Evolutionary conservation across 2,113 vertebrate species (phyloP).

Genomic region (Melanostigma gelatinosum): DNA sequence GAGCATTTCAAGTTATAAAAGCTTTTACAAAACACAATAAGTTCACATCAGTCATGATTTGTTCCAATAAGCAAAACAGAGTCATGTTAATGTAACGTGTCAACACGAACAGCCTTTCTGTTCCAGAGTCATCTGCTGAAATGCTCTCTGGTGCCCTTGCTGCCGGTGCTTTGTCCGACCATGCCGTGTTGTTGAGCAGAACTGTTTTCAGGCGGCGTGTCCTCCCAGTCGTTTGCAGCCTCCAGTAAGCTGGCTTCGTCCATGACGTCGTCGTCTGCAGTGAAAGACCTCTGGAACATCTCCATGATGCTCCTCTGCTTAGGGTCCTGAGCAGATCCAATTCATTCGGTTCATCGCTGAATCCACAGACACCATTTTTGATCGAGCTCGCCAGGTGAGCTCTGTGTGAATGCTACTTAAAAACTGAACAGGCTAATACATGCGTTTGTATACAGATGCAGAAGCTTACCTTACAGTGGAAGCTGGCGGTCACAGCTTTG

Average conservation of each 20-base stretch:
- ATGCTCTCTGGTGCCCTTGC: conserved; percentile 71
- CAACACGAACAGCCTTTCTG: neutral
- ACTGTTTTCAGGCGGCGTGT: conserved; percentile 51
- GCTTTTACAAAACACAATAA: neutral
- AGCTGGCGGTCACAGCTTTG: conserved; percentile 86
- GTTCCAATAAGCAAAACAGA: neutral
- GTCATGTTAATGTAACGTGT: neutral
- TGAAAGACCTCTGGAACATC: conserved; percentile 90
- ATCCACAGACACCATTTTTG: neutral
- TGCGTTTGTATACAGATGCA: neutral
- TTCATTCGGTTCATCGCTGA: neutral
- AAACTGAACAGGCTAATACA: neutral
- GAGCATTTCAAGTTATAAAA: neutral
- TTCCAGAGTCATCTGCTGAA: conserved; percentile 51
- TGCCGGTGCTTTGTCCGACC: conserved; percentile 66
- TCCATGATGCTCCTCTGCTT: conserved; percentile 87
- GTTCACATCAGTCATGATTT: conserved; percentile 43
- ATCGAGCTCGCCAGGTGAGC: neutral
- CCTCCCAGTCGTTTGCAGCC: conserved; percentile 82
- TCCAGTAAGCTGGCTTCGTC: conserved; percentile 84
- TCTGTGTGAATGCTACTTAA: neutral
- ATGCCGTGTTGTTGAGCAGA: conserved; percentile 24
- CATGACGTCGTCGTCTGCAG: conserved; percentile 70
- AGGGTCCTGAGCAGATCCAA: conserved; percentile 74
- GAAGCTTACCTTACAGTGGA: conserved; percentile 86